Conservation (phyloP, 2,113 vertebrate genomes). For the Xenotilapia longispinis region DNA sequence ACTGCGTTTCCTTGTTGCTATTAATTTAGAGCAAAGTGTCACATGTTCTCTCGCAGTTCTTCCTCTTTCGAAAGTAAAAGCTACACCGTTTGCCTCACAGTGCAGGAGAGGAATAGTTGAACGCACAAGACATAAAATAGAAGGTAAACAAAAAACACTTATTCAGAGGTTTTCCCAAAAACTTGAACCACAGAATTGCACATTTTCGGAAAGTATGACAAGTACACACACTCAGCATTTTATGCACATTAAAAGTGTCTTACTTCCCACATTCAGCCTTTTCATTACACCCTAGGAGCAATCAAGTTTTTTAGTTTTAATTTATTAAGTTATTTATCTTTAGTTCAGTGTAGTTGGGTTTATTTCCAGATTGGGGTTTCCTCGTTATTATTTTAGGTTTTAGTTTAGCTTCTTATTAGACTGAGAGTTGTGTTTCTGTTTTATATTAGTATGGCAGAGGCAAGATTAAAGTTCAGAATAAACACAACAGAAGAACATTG, state of each 20-base stretch:
- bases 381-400: background rate
- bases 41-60: background rate
- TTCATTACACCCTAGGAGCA: accelerated
- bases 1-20: background rate
- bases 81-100: accelerated
- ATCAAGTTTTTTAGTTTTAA: background rate
- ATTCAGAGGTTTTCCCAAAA: accelerated
- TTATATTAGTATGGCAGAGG: background rate
- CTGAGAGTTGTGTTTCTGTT: accelerated
- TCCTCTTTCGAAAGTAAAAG: background rate
- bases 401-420: accelerated
- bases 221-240: background rate
- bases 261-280: accelerated
- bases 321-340: accelerated
- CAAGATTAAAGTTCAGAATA: background rate
- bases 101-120: accelerated
- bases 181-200: accelerated
- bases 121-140: accelerated
- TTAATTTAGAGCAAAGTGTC: background rate
- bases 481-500: accelerated
- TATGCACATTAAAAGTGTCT: background rate
- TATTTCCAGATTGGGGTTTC: accelerated
- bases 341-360: background rate
- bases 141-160: background rate
- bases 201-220: background rate